These are phyloP conservation scores for Cantharis rufa DNA, from an alignment of 2,888 invertebrate genomes.

Conservation along the genomic window DNA sequence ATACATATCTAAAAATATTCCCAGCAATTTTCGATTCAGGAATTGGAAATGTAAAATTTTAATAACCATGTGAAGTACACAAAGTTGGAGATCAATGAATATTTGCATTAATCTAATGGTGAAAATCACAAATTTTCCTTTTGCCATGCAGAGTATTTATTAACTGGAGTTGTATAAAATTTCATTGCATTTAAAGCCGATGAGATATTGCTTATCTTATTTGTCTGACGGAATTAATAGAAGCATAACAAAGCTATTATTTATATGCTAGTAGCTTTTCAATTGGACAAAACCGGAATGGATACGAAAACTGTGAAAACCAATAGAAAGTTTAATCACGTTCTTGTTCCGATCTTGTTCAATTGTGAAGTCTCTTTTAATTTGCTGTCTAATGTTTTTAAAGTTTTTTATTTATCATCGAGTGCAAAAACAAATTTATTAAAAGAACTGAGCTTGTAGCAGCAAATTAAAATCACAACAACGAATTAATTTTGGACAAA, in stretches of 20 bases:
- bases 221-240: neutral
- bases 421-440: neutral
- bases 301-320: neutral
- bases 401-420: neutral
- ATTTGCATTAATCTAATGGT: neutral
- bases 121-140: neutral
- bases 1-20: neutral
- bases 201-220: no score
- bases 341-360: neutral
- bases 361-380: neutral
- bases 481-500: neutral
- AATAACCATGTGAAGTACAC: neutral
- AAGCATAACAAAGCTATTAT: neutral
- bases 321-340: neutral
- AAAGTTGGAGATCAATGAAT: neutral
- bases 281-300: neutral
- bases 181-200: no score
- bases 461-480: neutral
- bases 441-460: neutral
- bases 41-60: neutral
- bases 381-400: neutral
- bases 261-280: neutral
- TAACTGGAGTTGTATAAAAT: no score
- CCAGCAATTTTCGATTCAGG: neutral
- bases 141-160: neutral